Base-by-base conservation (phyloP, 2,113 vertebrate genomes). In the Megaptera novaeangliae region DNA sequence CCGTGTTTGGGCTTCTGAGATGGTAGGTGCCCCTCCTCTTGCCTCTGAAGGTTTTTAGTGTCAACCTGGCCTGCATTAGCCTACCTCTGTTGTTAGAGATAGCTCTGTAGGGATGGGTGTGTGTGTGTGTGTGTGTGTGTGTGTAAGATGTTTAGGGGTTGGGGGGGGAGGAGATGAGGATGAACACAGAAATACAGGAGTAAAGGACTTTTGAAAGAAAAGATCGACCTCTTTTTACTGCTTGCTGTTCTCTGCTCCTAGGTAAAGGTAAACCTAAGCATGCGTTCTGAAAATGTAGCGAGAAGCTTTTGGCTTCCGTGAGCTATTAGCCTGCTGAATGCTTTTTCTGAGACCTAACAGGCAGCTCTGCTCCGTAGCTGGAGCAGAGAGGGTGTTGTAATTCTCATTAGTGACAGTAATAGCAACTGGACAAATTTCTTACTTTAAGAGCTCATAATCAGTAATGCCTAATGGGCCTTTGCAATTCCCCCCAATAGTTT, bases 251-350 rank as follows among this genome's bases (percentile, higher is more conserved):
- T 93, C 78, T 75, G 36, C 31, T 84, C 41, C 55, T 66, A 25
- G 2, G 2, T 61, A 25, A 66, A 18, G 49, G 31, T 81, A 55
- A 75, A 84, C 64, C 63, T 49, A 44, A 94, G 83, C 9, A 0
- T 63, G 83, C 20, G 2, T 75, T 92, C 91, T 69, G 64, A 59
- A 96, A n/a, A 34, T 52, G 27, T 25, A 61, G 57, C 41, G 49
- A 93, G 86, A n/a, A 82, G 88, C 63, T 44, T 77, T 78, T 59
- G 61, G 29, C n/a, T 61, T 75, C 64, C 21, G 8, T 29, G 66
- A 91, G 93, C 46, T 21, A n/a, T 86, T 64, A 92, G 61, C 61
- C 75, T 88, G 68, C 72, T 94, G 86, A 94, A 74, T 81, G 94
- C 59, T 84, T 90, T 69, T 85, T 88, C 74, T 66, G 64, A 75